These are phyloP conservation scores for Melanargia galathea DNA, from an alignment of 2,888 invertebrate genomes.

Conservation along the genomic window DNA sequence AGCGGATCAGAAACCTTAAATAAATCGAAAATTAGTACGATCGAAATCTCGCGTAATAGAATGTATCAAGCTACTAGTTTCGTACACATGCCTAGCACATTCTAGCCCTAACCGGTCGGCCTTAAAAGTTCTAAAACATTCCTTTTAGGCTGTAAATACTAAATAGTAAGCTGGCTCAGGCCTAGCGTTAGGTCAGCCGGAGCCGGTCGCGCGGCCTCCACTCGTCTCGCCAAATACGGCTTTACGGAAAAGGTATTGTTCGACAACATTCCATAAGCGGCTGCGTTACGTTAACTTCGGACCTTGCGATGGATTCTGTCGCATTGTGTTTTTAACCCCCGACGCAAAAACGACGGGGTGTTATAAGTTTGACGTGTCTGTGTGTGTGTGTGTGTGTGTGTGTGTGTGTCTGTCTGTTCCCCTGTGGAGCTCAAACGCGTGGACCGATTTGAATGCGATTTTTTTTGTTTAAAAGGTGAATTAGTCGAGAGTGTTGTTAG, in stretches of 20 bases:
- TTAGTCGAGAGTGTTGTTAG: too few species aligned
- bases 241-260: conserved; percentile 45
- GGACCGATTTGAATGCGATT: too few species aligned
- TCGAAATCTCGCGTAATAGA: neutral
- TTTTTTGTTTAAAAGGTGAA: too few species aligned
- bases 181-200: conserved; percentile 41
- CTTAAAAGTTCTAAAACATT: conserved; percentile 16
- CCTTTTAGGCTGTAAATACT: conserved; percentile 29
- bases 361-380: too few species aligned
- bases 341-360: too few species aligned
- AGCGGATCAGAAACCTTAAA: too few species aligned
- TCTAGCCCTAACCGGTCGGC: conserved; percentile 9
- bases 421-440: too few species aligned
- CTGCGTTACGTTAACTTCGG: conserved; percentile 34
- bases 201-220: conserved; percentile 41
- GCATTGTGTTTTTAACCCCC: conserved; percentile 25
- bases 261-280: conserved; percentile 44
- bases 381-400: too few species aligned
- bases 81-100: conserved; percentile 7
- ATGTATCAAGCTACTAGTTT: neutral
- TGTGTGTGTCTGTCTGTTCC: too few species aligned
- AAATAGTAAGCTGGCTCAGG: conserved; percentile 19
- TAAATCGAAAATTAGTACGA: too few species aligned
- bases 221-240: conserved; percentile 44
- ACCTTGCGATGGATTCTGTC: conserved; percentile 29